These are phyloP conservation scores for Pinna nobilis DNA, from an alignment of 1,140 invertebrate genomes.

Conservation along the genomic window DNA sequence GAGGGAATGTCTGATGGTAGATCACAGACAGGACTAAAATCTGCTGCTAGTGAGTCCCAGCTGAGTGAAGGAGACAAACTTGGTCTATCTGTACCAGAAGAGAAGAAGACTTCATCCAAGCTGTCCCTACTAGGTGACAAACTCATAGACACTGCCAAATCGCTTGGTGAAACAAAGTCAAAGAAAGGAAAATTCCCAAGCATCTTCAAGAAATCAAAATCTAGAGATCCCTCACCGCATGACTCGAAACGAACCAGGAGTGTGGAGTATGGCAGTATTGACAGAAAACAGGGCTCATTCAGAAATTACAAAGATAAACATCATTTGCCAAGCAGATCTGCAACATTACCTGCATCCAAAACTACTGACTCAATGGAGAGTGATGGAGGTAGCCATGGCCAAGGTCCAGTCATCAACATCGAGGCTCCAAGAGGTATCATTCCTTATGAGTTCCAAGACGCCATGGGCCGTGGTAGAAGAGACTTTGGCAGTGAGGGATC, in stretches of 20 bases:
- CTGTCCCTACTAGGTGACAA: conserved; percentile 70
- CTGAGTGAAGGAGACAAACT: conserved; percentile 53
- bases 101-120: conserved; percentile 58
- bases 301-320: conserved; percentile 7
- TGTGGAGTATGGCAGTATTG: conserved; percentile 65
- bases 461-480: conserved; percentile 48
- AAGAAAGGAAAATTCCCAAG: conserved; percentile 63
- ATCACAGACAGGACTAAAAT: conserved; percentile 49
- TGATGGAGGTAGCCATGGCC: conserved; percentile 36
- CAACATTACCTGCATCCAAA: conserved; percentile 48
- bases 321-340: conserved; percentile 15
- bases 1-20: conserved; percentile 55
- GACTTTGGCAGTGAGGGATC: conserved; percentile 65
- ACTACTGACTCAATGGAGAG: conserved; percentile 44
- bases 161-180: conserved; percentile 50
- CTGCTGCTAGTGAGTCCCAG: conserved; percentile 68
- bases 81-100: conserved; percentile 57
- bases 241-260: conserved; percentile 56
- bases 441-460: conserved; percentile 70
- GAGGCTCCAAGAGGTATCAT: conserved; percentile 61
- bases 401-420: conserved; percentile 56
- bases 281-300: conserved; percentile 45
- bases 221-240: conserved; percentile 68
- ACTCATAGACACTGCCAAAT: conserved; percentile 60
- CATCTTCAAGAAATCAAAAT: conserved; percentile 69